These are phyloP conservation scores for Coelinius sp. DNA, from an alignment of 2,888 invertebrate genomes.

Conservation along the genomic window DNA sequence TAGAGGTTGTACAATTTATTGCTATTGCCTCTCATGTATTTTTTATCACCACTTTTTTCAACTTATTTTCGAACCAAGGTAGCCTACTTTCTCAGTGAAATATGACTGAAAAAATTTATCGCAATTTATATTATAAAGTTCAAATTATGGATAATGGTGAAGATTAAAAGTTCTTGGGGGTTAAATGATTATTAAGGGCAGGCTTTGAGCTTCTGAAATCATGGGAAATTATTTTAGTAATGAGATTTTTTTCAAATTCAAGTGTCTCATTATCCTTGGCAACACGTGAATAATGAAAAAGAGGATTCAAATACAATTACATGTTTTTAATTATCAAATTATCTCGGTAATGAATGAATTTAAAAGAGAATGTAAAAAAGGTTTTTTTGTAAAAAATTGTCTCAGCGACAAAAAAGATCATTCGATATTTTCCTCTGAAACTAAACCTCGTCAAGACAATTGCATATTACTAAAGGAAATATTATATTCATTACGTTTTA, in stretches of 20 bases:
- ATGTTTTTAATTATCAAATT: too few relatives aligned
- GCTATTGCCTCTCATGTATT: slow-evolving; percentile 2
- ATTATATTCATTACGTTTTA: not conserved
- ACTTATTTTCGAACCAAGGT: not conserved
- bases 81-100: not conserved
- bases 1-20: slow-evolving; percentile 5
- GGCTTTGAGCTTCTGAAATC: not conserved
- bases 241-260: not conserved
- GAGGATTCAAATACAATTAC: too few relatives aligned
- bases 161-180: slow-evolving; percentile 4
- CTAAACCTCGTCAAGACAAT: too few relatives aligned
- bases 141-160: not conserved
- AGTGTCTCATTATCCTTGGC: too few relatives aligned
- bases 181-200: not conserved
- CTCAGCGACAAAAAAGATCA: too few relatives aligned
- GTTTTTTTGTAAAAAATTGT: too few relatives aligned
- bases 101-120: not conserved
- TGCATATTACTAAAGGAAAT: too few relatives aligned
- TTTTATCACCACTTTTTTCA: slow-evolving; percentile 15
- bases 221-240: not conserved
- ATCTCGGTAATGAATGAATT: too few relatives aligned
- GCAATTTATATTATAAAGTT: not conserved
- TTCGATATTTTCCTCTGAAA: too few relatives aligned
- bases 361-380: too few relatives aligned
- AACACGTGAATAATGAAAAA: too few relatives aligned